These are phyloP conservation scores for Caenorhabditis parvicauda DNA, from an alignment of 2,888 invertebrate genomes.

Conservation along the genomic window DNA sequence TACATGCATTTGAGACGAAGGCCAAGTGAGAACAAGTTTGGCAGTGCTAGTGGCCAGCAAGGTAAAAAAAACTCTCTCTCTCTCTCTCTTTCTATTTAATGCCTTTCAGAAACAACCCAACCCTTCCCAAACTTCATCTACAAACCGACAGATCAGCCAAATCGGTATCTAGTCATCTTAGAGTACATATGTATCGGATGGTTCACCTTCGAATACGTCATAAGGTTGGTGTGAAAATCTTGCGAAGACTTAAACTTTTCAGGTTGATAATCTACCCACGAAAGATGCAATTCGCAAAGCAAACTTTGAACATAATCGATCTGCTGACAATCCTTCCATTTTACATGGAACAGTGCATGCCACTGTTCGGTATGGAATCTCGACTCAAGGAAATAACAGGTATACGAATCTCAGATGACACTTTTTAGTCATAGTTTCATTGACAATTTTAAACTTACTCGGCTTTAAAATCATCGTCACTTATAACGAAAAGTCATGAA, in stretches of 20 bases:
- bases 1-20: constrained; percentile 40
- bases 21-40: too few relatives aligned
- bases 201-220: constrained; percentile 59
- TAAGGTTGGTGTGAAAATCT: constrained; percentile 22
- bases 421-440: too few relatives aligned
- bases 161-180: constrained; percentile 37
- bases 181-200: constrained; percentile 61
- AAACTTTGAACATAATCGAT: constrained; percentile 58
- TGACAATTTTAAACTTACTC: too few relatives aligned
- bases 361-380: constrained; percentile 49
- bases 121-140: constrained; percentile 26
- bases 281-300: constrained; percentile 44
- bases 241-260: not conserved
- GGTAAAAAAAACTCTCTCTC: too few relatives aligned
- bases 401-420: too few relatives aligned
- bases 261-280: constrained; percentile 53
- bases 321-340: constrained; percentile 60
- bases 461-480: too few relatives aligned
- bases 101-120: too few relatives aligned
- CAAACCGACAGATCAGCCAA: constrained; percentile 55
- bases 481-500: too few relatives aligned
- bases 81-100: too few relatives aligned
- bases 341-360: constrained; percentile 54
- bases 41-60: too few relatives aligned
- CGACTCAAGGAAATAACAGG: constrained; percentile 57